phyloP scores from a whole-genome alignment of 2,113 vertebrate species.

The Eretmochelys imbricata region DNA sequence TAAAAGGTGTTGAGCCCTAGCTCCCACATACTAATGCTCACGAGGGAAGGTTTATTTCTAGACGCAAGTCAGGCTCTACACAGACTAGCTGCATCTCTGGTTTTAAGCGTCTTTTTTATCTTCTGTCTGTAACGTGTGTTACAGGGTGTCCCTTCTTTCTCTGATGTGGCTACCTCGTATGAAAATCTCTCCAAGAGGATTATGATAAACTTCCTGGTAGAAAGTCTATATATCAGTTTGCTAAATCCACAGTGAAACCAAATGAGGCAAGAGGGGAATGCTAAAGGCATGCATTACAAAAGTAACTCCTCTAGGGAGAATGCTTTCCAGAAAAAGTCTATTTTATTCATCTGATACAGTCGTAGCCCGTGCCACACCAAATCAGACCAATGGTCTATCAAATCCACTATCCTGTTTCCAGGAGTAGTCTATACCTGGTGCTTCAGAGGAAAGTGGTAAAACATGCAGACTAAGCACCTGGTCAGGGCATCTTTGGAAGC shows the following conservation, averaged over 20 bases:
- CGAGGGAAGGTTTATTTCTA: not conserved
- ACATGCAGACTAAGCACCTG: not conserved
- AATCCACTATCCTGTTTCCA: not conserved
- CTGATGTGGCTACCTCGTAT: not conserved
- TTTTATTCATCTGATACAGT: not conserved
- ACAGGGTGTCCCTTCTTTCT: not conserved
- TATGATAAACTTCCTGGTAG: not conserved
- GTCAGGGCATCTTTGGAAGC: rapidly evolving
- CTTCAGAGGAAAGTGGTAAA: not conserved
- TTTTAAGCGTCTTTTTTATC: not conserved
- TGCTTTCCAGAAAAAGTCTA: not conserved
- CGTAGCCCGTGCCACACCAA: not conserved
- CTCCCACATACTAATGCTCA: not conserved
- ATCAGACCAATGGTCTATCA: not conserved
- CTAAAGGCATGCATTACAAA: not conserved
- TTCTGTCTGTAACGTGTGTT: not conserved
- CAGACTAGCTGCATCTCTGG: not conserved
- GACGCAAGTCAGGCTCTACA: not conserved
- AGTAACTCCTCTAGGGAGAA: not conserved
- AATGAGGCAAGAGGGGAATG: not conserved
- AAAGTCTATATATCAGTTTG: not conserved
- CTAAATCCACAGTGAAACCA: not conserved
- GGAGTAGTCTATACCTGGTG: not conserved
- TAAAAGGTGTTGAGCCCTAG: not conserved
- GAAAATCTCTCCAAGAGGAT: not conserved